Evolutionary conservation across 37 sponge, comb jelly and placozoan genomes (phyloP).

Genomic region (Theonella swinhoei): DNA sequence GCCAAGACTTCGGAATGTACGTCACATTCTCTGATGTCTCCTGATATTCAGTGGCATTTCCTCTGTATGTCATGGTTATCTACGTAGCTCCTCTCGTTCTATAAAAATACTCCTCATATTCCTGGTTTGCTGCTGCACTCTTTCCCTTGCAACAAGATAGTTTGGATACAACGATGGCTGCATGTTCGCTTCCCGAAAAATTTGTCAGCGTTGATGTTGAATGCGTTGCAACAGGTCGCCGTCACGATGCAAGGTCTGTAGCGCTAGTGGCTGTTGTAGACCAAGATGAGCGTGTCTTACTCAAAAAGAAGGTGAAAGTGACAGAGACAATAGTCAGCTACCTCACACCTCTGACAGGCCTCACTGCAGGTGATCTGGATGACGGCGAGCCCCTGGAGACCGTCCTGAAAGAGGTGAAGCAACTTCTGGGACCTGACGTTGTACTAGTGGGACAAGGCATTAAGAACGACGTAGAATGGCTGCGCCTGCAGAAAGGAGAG

Average conservation of each 20-base stretch:
- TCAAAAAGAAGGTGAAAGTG: conserved; percentile 8
- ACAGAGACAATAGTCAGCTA: conserved; percentile 9
- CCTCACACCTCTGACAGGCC: conserved; percentile 34
- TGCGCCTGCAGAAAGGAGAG: conserved; percentile 29
- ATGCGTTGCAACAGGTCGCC: conserved; percentile 28
- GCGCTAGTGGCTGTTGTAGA: conserved; percentile 25
- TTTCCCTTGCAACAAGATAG: neutral
- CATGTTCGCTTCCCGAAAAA: neutral
- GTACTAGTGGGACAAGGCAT: conserved; percentile 44
- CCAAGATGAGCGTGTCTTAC: conserved; percentile 11
- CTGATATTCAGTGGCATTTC: too few species aligned
- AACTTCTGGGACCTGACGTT: conserved; percentile 11
- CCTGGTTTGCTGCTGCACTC: too few species aligned
- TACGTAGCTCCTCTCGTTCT: too few species aligned
- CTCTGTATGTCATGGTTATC: too few species aligned
- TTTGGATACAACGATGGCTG: neutral
- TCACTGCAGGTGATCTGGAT: conserved; percentile 22
- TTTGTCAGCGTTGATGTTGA: conserved; percentile 30
- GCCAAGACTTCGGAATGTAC: too few species aligned
- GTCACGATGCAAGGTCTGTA: conserved; percentile 15
- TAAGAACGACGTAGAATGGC: conserved; percentile 43
- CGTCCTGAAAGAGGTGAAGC: conserved; percentile 22
- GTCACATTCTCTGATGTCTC: too few species aligned
- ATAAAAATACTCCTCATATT: too few species aligned
- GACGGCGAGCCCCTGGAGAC: neutral